A percentile compares a stretch with the other conserved stretches of the same genome.
These are phyloP conservation scores for Celastrina argiolus DNA, from an alignment of 2,888 invertebrate species.

Conservation along the genomic window DNA sequence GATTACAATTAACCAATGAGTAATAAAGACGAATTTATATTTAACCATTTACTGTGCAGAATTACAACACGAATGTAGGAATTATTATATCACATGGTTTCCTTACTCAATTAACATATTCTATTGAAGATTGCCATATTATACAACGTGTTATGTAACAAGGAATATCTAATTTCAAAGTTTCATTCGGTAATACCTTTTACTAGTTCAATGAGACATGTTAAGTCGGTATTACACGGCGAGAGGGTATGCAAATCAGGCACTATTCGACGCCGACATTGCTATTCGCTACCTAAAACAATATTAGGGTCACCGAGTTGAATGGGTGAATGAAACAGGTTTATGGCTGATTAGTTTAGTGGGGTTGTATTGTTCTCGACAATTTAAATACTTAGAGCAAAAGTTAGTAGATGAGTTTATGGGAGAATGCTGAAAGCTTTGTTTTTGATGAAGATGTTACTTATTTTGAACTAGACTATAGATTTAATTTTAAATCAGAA, in stretches of 20 bases:
- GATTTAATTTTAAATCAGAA: no score
- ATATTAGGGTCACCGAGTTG: slow-evolving; percentile 32
- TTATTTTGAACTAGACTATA: no score
- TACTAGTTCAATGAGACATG: slow-evolving; percentile 45
- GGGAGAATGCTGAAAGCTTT: no score
- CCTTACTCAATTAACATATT: background rate
- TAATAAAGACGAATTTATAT: no score
- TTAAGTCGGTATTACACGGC: slow-evolving; percentile 45
- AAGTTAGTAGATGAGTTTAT: background rate
- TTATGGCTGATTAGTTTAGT: background rate
- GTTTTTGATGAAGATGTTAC: no score
- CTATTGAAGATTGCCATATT: background rate
- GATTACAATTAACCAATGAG: no score
- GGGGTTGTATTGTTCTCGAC: background rate
- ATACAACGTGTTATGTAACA: slow-evolving; percentile 2
- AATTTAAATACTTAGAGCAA: background rate
- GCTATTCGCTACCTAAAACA: slow-evolving; percentile 48
- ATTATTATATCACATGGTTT: background rate
- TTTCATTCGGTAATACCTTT: slow-evolving; percentile 27
- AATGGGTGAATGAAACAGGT: slow-evolving; percentile 10
- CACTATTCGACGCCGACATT: slow-evolving; percentile 55
- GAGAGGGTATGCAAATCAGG: slow-evolving; percentile 69
- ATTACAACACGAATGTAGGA: background rate
- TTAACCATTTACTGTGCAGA: no score
- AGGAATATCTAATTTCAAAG: background rate